Evolutionary conservation across 2,797 vertebrate species (phyloP).

Genomic region (Acanthornis magna): DNA sequence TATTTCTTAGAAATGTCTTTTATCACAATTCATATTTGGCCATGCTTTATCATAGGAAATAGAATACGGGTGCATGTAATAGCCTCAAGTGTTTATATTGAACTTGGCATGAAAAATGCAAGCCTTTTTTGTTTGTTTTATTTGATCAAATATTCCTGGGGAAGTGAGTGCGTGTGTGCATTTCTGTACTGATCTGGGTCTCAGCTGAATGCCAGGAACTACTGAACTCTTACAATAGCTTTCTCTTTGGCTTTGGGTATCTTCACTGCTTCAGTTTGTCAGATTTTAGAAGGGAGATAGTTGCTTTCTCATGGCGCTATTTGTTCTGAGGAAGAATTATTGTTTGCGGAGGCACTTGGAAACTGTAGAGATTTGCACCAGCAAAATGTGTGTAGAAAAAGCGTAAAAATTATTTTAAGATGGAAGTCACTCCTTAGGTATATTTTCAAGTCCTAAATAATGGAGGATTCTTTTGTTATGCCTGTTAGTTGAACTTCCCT

Average conservation of each 20-base stretch:
- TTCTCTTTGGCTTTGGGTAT: neutral
- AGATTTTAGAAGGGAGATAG: neutral
- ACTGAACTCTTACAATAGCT: constrained; percentile 27
- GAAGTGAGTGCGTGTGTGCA: constrained; percentile 49
- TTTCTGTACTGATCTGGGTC: constrained; percentile 28
- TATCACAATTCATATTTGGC: constrained; percentile 40
- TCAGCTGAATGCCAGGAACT: constrained; percentile 49
- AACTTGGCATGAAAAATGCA: constrained; percentile 56
- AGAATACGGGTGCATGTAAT: constrained; percentile 51
- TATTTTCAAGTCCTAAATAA: constrained; percentile 1
- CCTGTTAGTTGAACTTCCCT: neutral
- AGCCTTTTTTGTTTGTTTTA: constrained; percentile 56
- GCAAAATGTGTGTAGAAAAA: neutral
- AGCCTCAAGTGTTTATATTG: constrained; percentile 57
- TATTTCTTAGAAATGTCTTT: constrained; percentile 24
- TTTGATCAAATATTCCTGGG: constrained; percentile 63
- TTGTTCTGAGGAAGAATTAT: neutral
- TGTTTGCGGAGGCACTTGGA: neutral
- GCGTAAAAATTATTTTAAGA: neutral
- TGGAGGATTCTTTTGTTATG: neutral
- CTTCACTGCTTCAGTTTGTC: neutral
- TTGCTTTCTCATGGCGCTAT: neutral
- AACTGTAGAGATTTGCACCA: neutral
- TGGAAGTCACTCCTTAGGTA: neutral
- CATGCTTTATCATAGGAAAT: constrained; percentile 57